These are phyloP conservation scores for Lycophotia porphyrea DNA, from an alignment of 2,888 invertebrate genomes.

Conservation along the genomic window DNA sequence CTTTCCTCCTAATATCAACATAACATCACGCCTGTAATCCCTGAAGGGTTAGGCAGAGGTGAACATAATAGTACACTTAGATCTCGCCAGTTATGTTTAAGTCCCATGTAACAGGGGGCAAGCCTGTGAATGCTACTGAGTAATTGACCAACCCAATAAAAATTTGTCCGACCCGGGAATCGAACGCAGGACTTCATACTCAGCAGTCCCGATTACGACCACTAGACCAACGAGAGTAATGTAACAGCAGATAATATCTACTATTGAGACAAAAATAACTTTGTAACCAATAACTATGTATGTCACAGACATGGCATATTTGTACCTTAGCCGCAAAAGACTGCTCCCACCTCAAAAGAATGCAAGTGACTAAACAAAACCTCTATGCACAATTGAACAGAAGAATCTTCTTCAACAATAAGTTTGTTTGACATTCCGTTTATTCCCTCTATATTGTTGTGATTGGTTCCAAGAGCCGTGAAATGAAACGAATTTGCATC, in stretches of 20 bases:
- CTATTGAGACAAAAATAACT: background rate
- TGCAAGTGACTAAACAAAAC: slow-evolving; percentile 26
- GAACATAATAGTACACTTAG: too few species aligned
- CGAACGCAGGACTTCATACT: too few species aligned
- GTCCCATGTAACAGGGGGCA: too few species aligned
- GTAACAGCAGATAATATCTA: too few species aligned
- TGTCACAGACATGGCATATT: slow-evolving; percentile 10
- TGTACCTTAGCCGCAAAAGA: background rate
- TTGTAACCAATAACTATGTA: background rate
- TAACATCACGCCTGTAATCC: too few species aligned
- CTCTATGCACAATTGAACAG: slow-evolving; percentile 1
- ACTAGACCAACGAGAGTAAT: too few species aligned
- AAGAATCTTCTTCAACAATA: slow-evolving; percentile 36
- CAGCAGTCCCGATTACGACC: too few species aligned
- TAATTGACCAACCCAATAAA: too few species aligned
- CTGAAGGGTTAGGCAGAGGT: too few species aligned
- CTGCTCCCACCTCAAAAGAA: slow-evolving; percentile 13
- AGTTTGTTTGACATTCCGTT: slow-evolving; percentile 63
- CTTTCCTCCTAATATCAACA: background rate
- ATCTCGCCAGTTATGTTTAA: too few species aligned
- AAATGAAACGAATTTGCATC: slow-evolving; percentile 71
- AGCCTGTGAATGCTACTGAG: too few species aligned
- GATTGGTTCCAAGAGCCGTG: slow-evolving; percentile 50
- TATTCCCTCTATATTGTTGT: slow-evolving; percentile 51
- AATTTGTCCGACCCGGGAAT: too few species aligned